Evolutionary conservation across 2,888 invertebrate species (phyloP), one percentile per base, ranked within the genome.

Genomic region (Craniophora ligustri): DNA sequence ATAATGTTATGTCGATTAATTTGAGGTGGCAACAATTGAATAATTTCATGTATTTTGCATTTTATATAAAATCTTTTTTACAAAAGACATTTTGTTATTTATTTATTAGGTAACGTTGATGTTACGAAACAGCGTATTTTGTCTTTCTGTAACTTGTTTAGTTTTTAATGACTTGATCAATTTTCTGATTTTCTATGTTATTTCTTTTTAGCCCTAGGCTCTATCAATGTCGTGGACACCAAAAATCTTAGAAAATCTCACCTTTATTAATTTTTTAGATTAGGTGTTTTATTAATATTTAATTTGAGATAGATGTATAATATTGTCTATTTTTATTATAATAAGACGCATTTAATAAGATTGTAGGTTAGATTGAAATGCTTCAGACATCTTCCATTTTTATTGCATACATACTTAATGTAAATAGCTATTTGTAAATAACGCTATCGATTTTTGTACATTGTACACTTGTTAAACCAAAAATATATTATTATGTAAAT

Each of bases 381-480:
- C 63, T 65, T 74, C 23, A 46, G 56, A 58, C 42, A 67, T 72
- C 66, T 75, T 72, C 68, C 67, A 75, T 59, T 63, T n/a, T 56
- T 57, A 67, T 66, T 65, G 68, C 72, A 58, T 61, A n/a, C n/a
- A n/a, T n/a, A n/a, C n/a, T n/a, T n/a, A 63, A 40, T 72, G 69
- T 74, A 75, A 66, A 73, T 75, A 75, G 64, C 62, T 65, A 67
- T 60, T 63, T 76, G 75, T 78, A 78, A 72, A 78, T 76, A 78
- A 65, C 63, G 47, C 68, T 56, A 56, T 72, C 55, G 66, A 67
- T 67, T 76, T 81, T 79, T 81, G 77, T 76, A 79, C 67, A 72
- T 72, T 77, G 79, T 79, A 80, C 78, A 81, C 68, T 78, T 78
- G 76, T 78, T 76, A 73, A 63, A 70, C 67, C 71, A 69, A 75